Base-by-base conservation (phyloP, 1,140 invertebrate species). In the Drosophila navojoa region DNA sequence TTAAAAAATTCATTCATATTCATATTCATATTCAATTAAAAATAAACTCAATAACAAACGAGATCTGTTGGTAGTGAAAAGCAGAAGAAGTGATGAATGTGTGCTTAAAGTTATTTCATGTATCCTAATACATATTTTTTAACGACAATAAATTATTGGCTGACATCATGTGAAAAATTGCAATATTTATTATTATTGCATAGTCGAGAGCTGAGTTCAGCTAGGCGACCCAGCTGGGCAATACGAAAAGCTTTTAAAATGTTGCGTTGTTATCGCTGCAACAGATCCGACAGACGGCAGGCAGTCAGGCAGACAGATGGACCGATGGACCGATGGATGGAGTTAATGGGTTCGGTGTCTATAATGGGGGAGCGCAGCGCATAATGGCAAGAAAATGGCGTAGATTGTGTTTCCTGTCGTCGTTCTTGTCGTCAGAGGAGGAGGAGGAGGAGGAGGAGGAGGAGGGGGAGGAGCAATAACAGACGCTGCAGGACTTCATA, bases 321-420 rank as follows among this genome's bases (percentile, higher is more conserved):
- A 57, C 22, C 11, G 4, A 49, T 49, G 45, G 19, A 45, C 15
- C 42, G 9, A 16, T 44, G 40, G n/a, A 44, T 44, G 42, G 32
- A 47, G 45, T 69, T 52, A 68, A 69, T 50, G 58, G 50, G 57
- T 29, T 66, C 16, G 22, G 42, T 76, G 78, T 66, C 54, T 47
- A 87, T 87, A 87, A 79, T 74, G 32, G 32, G 79, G 68, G 71
- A 64, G 44, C 76, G 55, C 50, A 42, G 57, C 58, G 61, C 69
- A 66, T 44, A 76, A 76, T 71, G 63, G 64, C 68, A 81, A 79
- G 84, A 87, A 89, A 84, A 79, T 77, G 67, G 54, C 55, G 62
- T 62, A 84, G 79, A 82, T 89, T 86, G 84, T 87, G 55, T 79
- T 75, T 74, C 55, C 63, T 42, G 16, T n/a, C 5, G 15, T 10